Evolutionary conservation across 1,140 invertebrate species (phyloP), one percentile per base, ranked within the genome.

Genomic region (Drosophila paulistorum): DNA sequence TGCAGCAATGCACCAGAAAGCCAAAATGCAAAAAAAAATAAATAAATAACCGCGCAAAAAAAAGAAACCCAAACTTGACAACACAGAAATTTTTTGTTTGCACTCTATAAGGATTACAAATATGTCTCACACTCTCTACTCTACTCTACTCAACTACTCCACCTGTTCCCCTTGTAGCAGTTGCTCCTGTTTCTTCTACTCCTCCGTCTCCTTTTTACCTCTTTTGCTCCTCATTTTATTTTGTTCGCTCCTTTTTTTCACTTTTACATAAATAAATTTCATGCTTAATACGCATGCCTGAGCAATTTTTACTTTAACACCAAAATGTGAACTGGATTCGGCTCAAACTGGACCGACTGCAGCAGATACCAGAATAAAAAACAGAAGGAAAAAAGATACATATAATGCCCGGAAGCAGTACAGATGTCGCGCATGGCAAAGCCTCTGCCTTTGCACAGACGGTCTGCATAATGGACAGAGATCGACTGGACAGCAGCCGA

Each of bases 31-130:
- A n/a, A 13, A n/a, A 17, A 63, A 14, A 33, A 45, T 42, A 57
- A 33, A n/a, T n/a, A 69, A 65, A 74, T 58, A 60, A 71, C 65
- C 42, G 71, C 73, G 71, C 73, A 63, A 61, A 75, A 45, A 45
- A 59, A 41, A 72, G 45, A 37, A 58, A 66, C 45, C 45, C 45
- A 51, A 69, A 71, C 79, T 85, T 86, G 83, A 89, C 84, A 89
- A 89, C 85, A 90, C 85, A 69, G 65, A 89, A 89, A 90, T 89
- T 51, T 51, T 51, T 89, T 89, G 84, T 89, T 89, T 89, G 84
- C 84, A 90, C 84, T 90, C 85, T 81, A 89, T 89, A 89, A 89
- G 85, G 77, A 89, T 81, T 89, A 84, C 77, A 89, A 84, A 89
- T 78, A 83, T 87, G 79, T 58, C 57, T 71, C 64, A 75, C 65